Conservation (phyloP, 2,113 vertebrate genomes). For the Neolamprologus longior region DNA sequence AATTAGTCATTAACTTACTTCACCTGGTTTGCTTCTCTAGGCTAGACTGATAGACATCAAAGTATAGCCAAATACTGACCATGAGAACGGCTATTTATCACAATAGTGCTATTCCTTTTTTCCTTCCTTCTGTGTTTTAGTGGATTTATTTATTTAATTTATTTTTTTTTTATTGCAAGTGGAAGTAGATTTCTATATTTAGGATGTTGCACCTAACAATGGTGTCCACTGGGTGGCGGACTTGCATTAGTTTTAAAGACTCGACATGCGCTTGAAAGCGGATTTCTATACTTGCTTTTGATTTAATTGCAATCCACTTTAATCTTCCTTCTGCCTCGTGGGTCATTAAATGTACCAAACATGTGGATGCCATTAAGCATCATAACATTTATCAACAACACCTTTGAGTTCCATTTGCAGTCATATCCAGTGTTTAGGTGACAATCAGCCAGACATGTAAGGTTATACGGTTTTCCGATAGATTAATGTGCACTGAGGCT, state of each 20-base stretch:
- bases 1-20: slow-evolving; percentile 23
- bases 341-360: background rate
- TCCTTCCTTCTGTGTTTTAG: background rate
- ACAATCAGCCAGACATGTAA: background rate
- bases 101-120: background rate
- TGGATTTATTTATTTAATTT: background rate
- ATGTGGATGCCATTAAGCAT: background rate
- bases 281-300: background rate
- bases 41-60: background rate
- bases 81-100: background rate
- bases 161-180: background rate
- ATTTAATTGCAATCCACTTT: background rate
- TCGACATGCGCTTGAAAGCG: background rate
- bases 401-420: background rate
- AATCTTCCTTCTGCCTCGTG: background rate
- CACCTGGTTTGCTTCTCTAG: slow-evolving; percentile 27
- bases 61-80: background rate
- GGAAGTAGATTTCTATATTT: background rate
- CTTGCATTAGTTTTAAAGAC: background rate
- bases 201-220: background rate
- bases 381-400: background rate
- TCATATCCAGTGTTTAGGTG: background rate
- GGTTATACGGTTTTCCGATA: background rate
- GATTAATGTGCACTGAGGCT: background rate
- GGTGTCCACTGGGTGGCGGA: slow-evolving; percentile 31